Base-by-base conservation (phyloP, 2,113 vertebrate species). In the Bothrops jararaca region DNA sequence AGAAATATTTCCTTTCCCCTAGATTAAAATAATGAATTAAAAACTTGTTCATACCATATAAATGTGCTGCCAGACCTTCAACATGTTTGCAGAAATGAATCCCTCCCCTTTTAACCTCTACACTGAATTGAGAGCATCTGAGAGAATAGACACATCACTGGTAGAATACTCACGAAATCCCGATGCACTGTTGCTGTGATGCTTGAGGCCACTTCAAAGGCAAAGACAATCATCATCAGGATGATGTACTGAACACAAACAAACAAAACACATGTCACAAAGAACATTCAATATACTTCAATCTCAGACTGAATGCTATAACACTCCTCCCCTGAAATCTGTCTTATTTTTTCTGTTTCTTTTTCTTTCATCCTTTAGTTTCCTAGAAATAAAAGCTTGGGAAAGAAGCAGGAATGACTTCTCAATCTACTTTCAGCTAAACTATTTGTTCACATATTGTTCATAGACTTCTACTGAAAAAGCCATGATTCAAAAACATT, bases 201-300 rank as follows among this genome's bases (percentile, higher is more conserved):
- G 86, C 97, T 97, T 80, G 98, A 98, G 23, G 98, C 98, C 94
- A 98, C 97, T 97, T 98, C 98, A 96, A 98, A 98, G 22, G 96
- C 96, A 2, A 97, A 98, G 3, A 97, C 98, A 85, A 98, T 97
- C 89, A 98, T 96, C 98, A 98, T 98, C 95, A 98, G 94, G 95
- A 98, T 96, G 91, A 98, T 96, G 92, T 98, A 98, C 98, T 98
- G 87, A 57, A 95, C 64, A 91, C 95, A 45, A 0, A 39, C 3
- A 69, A 6, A 89, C 53, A 90, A 13, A 57, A 20, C 53, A 24
- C 85, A 12, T 91, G 85, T 52, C 52, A 91, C 10, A 87, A 12
- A 95, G n/a, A 92, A 90, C 5, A 23, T 80, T 50, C 5, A 18
- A 60, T 12, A 54, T 1, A 42, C 56, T 96, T 92, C 92, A 11